Conservation (phyloP, 2,113 vertebrate species). For the Morone saxatilis region DNA sequence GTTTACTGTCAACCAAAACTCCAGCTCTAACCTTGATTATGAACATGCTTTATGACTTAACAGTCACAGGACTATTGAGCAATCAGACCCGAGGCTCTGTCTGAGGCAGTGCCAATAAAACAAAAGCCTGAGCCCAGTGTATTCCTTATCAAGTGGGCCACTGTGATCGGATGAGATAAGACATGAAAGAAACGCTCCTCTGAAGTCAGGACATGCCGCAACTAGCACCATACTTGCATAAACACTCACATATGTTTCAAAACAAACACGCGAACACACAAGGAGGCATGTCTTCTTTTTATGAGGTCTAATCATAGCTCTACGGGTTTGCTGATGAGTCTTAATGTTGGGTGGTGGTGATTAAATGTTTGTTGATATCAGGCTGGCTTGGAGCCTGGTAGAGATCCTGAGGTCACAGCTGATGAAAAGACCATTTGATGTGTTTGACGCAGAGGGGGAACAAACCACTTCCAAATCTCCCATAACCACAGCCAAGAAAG, state of each 20-base stretch:
- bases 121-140: neutral
- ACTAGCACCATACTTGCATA: constrained; percentile 39
- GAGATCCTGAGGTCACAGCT: constrained; percentile 52
- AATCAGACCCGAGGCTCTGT: constrained; percentile 16
- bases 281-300: constrained; percentile 9
- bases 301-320: constrained; percentile 69
- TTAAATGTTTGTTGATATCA: constrained; percentile 70
- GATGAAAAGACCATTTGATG: constrained; percentile 70
- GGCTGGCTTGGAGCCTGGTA: constrained; percentile 62
- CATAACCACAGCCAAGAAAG: constrained; percentile 52
- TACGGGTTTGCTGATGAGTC: constrained; percentile 64
- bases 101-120: constrained; percentile 27
- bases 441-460: constrained; percentile 46
- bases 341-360: constrained; percentile 62
- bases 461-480: constrained; percentile 62
- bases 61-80: constrained; percentile 15
- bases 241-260: constrained; percentile 31
- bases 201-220: constrained; percentile 51
- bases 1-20: neutral
- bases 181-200: constrained; percentile 51
- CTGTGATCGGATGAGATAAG: constrained; percentile 55
- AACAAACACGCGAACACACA: constrained; percentile 31
- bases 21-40: neutral
- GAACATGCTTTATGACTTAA: constrained; percentile 9
- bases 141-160: constrained; percentile 29